Percentiles rank a stretch among this genome's conserved stretches.
Evolutionary conservation across 2,797 vertebrate genomes (phyloP).

Genomic region (Intellagama lesueurii): DNA sequence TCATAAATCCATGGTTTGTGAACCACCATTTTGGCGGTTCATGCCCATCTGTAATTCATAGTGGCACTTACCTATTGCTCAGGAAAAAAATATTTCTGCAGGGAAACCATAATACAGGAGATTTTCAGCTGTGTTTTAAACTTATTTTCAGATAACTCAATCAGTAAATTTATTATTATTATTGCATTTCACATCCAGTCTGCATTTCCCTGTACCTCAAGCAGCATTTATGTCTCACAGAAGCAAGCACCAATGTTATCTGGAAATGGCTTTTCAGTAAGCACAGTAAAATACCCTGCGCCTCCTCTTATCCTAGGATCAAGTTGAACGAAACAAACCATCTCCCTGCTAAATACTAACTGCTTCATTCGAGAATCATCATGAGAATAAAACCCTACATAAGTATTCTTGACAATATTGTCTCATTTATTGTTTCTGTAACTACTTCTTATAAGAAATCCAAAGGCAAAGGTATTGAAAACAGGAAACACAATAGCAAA

Average conservation of each 20-base stretch:
- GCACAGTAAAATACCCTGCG: slow-evolving; percentile 38
- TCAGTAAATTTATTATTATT: slow-evolving; percentile 15
- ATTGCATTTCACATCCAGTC: slow-evolving; percentile 23
- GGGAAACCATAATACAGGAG: slow-evolving; percentile 17
- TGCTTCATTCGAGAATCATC: slow-evolving; percentile 57
- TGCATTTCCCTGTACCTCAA: slow-evolving; percentile 41
- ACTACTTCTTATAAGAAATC: slow-evolving; percentile 63
- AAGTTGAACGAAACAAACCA: slow-evolving; percentile 65
- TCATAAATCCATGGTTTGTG: too few relatives aligned
- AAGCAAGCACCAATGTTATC: slow-evolving; percentile 47
- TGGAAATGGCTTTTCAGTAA: slow-evolving; percentile 60
- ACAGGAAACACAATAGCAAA: slow-evolving; percentile 78
- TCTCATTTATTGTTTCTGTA: slow-evolving; percentile 74
- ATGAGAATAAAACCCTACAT: slow-evolving; percentile 56
- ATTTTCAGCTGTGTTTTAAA: slow-evolving; percentile 50
- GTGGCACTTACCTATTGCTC: slow-evolving; percentile 2
- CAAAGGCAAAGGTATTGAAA: slow-evolving; percentile 73
- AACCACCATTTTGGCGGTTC: too few relatives aligned
- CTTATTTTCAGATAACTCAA: slow-evolving; percentile 29
- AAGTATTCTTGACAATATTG: slow-evolving; percentile 70
- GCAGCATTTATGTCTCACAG: slow-evolving; percentile 21
- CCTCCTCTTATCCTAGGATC: slow-evolving; percentile 48
- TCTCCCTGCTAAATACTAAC: slow-evolving; percentile 49
- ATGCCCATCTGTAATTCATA: not conserved
- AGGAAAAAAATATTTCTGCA: slow-evolving; percentile 20